phyloP scores from a whole-genome alignment of 2,797 vertebrate species.

The Morus bassanus region DNA sequence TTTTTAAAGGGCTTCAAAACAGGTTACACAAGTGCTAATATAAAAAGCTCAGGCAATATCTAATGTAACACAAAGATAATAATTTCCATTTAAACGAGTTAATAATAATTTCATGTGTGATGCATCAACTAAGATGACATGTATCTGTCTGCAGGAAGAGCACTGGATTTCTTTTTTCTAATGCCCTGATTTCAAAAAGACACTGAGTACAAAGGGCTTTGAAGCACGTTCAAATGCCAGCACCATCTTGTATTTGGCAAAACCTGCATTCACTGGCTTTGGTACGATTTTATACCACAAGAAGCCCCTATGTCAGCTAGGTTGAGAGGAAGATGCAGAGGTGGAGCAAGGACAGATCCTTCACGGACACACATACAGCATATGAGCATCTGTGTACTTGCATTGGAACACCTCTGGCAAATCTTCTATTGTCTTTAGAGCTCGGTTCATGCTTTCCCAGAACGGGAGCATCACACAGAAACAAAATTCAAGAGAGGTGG shows the following conservation, averaged over 20 bases:
- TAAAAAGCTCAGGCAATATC: background rate
- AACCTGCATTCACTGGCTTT: background rate
- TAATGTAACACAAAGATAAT: background rate
- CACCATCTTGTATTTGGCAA: background rate
- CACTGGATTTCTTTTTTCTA: background rate
- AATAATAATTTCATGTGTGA: background rate
- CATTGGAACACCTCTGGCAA: background rate
- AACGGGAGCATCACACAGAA: background rate
- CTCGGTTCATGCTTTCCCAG: background rate
- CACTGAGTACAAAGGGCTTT: background rate
- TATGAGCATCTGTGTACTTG: background rate
- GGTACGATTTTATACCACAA: background rate
- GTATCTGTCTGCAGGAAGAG: background rate
- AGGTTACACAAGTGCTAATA: background rate
- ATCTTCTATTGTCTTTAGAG: background rate
- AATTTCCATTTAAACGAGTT: background rate
- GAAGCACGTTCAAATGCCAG: background rate
- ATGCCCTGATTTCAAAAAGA: background rate
- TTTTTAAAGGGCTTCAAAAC: background rate
- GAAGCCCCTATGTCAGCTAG: accelerated
- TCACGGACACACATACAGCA: background rate
- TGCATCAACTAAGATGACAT: background rate
- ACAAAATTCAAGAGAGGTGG: background rate
- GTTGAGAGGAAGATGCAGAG: background rate
- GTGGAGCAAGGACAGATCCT: background rate